These are phyloP conservation scores for Rhagoletis pomonella DNA, from an alignment of 1,140 invertebrate species.

Conservation along the genomic window DNA sequence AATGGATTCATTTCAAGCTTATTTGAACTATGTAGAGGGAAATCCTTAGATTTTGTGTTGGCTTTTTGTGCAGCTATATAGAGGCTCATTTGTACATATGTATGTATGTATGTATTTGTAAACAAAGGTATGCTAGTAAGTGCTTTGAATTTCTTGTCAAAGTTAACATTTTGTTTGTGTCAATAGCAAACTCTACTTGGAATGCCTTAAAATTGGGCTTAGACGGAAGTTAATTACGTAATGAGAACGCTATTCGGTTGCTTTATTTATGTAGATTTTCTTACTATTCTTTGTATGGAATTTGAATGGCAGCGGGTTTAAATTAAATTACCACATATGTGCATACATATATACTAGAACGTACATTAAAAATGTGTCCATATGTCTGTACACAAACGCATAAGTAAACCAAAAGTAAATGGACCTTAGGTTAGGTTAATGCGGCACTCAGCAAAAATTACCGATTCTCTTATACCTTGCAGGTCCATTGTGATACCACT, in stretches of 20 bases:
- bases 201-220: neutral
- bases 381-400: too few relatives aligned
- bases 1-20: conserved; percentile 43
- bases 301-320: too few relatives aligned
- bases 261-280: neutral
- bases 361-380: too few relatives aligned
- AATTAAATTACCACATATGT: too few relatives aligned
- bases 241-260: neutral
- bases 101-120: neutral
- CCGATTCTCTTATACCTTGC: too few relatives aligned
- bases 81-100: neutral
- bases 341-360: too few relatives aligned
- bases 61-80: neutral
- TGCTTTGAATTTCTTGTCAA: conserved; percentile 7
- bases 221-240: neutral
- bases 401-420: too few relatives aligned
- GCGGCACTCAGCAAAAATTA: too few relatives aligned
- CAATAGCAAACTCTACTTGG: neutral
- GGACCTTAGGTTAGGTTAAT: too few relatives aligned
- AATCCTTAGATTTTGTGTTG: neutral
- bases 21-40: conserved; percentile 23
- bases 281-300: too few relatives aligned
- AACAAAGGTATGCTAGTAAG: conserved; percentile 17
- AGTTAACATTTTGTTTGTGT: conserved; percentile 19
- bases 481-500: too few relatives aligned